A percentile compares a stretch with the other conserved stretches of the same genome.
Evolutionary conservation across 2,888 invertebrate genomes (phyloP).

Genomic region (Cryptus armator): DNA sequence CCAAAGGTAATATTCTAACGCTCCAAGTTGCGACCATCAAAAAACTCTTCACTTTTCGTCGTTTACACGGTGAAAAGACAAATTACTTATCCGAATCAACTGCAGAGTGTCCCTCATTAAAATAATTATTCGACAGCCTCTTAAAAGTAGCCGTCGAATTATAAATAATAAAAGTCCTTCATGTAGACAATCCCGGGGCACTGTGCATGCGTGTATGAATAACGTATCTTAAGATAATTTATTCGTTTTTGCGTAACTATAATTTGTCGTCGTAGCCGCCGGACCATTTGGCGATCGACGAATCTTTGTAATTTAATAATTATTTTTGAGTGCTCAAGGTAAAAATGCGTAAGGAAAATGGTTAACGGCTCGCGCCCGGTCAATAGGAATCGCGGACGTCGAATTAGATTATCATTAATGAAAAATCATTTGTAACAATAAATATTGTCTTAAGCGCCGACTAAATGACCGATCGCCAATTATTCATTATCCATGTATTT

Average conservation of each 20-base stretch:
- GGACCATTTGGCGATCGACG: neutral
- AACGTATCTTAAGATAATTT: conserved; percentile 46
- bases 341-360: conserved; percentile 16
- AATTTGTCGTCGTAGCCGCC: neutral
- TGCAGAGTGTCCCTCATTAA: conserved; percentile 5
- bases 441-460: conserved; percentile 50
- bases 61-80: neutral
- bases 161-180: neutral
- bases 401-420: conserved; percentile 12
- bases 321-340: conserved; percentile 6
- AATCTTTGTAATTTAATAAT: conserved; percentile 13
- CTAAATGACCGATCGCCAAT: conserved; percentile 4
- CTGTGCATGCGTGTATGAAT: conserved; percentile 48
- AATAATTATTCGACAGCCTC: conserved; percentile 9
- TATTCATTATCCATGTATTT: neutral
- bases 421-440: conserved; percentile 59
- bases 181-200: conserved; percentile 46
- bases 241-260: neutral
- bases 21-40: neutral
- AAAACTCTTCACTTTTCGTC: neutral
- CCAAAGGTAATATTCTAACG: neutral
- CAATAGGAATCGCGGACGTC: conserved; percentile 3
- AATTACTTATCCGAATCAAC: conserved; percentile 2
- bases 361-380: conserved; percentile 4
- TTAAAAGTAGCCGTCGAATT: conserved; percentile 3